Conservation (phyloP, 2,888 invertebrate genomes). For the Orthosia incerta region DNA sequence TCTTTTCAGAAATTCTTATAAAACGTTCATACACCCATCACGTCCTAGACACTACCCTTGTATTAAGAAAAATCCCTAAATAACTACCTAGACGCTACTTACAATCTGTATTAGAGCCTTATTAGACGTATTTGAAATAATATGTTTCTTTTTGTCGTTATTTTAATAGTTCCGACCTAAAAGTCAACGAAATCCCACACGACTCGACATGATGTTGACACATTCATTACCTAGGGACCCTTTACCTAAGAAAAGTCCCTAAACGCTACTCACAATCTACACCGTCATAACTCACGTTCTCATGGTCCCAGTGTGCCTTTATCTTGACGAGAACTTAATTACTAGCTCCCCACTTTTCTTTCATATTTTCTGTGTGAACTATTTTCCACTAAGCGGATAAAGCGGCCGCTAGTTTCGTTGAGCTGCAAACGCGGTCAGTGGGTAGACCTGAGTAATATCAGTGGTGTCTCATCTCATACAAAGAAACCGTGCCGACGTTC, state of each 20-base stretch:
- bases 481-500: too few species aligned
- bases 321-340: constrained; percentile 39
- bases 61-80: too few species aligned
- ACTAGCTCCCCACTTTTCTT: constrained; percentile 5
- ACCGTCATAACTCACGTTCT: constrained; percentile 41
- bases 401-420: background rate
- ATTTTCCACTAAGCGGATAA: constrained; percentile 17
- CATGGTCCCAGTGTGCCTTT: constrained; percentile 1
- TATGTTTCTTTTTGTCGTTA: too few species aligned
- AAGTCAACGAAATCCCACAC: too few species aligned
- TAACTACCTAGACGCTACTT: too few species aligned
- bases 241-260: constrained; percentile 16
- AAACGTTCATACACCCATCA: too few species aligned
- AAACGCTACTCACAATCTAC: constrained; percentile 10
- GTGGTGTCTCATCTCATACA: too few species aligned
- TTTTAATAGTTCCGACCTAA: too few species aligned
- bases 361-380: constrained; percentile 16
- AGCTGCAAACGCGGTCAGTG: background rate
- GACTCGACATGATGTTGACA: background rate
- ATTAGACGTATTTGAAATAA: too few species aligned
- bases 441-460: background rate
- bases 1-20: background rate
- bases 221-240: background rate
- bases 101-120: too few species aligned
- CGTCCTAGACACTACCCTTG: too few species aligned